phyloP scores from a whole-genome alignment of 2,888 invertebrate species.

The Zaprionus bogoriensis region DNA sequence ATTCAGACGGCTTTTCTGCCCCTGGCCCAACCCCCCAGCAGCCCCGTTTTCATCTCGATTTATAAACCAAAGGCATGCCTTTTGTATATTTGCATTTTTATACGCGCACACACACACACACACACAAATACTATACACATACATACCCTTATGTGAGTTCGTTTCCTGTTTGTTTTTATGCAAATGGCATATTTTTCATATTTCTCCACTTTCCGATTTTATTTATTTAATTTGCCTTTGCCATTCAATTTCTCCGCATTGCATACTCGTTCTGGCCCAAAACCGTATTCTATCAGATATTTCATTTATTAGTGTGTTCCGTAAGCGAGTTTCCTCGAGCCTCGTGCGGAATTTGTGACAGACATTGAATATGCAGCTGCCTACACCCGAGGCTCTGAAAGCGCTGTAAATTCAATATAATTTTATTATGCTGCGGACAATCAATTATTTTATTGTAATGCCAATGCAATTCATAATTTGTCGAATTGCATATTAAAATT shows the following conservation, averaged over 20 bases:
- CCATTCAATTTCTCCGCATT: slow-evolving; percentile 1
- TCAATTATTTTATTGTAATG: no score
- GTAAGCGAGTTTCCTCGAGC: background rate
- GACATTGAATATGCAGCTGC: background rate
- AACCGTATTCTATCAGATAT: background rate
- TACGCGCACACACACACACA: background rate
- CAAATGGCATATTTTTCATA: slow-evolving; percentile 47
- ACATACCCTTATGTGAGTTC: background rate
- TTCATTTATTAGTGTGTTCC: background rate
- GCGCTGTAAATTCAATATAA: background rate
- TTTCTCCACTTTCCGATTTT: slow-evolving; percentile 5
- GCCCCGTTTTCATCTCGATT: background rate
- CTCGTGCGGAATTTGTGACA: background rate
- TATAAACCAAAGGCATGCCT: slow-evolving; percentile 21
- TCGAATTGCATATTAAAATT: no score
- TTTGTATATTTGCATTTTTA: slow-evolving; percentile 25
- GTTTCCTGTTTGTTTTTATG: slow-evolving; percentile 43
- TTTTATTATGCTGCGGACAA: no score
- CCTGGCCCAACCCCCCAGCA: background rate
- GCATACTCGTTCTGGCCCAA: background rate
- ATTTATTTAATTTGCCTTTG: slow-evolving; percentile 16
- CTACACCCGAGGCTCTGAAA: background rate
- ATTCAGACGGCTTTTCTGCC: slow-evolving; percentile 14
- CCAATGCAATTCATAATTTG: no score
- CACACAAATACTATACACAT: background rate